Evolutionary conservation across 35 echinoderm and acorn worm genomes (phyloP).

Genomic region (Lytechinus variegatus): DNA sequence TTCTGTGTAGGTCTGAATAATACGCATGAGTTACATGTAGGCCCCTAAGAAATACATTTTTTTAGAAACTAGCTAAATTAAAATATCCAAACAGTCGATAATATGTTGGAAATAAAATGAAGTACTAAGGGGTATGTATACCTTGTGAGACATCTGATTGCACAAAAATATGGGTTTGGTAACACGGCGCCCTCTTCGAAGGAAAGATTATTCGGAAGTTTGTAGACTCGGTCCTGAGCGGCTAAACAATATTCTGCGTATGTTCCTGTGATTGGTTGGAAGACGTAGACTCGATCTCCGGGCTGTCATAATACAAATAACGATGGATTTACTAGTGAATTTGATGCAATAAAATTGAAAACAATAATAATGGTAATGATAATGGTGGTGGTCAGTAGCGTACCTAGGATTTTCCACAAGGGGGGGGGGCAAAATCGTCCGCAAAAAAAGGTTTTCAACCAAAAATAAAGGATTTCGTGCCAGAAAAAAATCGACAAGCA

Average conservation of each 20-base stretch:
- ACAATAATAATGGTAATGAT: background rate
- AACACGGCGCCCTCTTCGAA: constrained; percentile 75
- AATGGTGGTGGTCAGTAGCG: too few species aligned
- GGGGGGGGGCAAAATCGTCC: too few species aligned
- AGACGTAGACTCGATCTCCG: constrained; percentile 63
- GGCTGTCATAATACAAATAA: background rate
- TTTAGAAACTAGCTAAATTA: too few species aligned
- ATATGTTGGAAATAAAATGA: too few species aligned
- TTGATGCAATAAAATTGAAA: background rate
- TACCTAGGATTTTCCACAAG: too few species aligned
- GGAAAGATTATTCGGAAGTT: constrained; percentile 32
- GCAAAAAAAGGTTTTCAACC: too few species aligned
- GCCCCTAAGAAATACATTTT: too few species aligned
- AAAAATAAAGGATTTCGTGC: background rate
- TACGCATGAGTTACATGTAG: too few species aligned
- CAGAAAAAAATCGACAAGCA: too few species aligned
- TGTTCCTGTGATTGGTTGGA: constrained; percentile 50
- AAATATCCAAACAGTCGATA: too few species aligned
- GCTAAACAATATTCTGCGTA: constrained; percentile 53
- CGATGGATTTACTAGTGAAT: background rate
- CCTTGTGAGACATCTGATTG: background rate
- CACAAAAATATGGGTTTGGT: constrained; percentile 59
- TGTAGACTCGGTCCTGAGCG: constrained; percentile 25
- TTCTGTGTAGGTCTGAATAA: too few species aligned
- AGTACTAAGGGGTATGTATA: background rate